Conservation (phyloP, 2,797 vertebrate species). For the Mus caroli region DNA sequence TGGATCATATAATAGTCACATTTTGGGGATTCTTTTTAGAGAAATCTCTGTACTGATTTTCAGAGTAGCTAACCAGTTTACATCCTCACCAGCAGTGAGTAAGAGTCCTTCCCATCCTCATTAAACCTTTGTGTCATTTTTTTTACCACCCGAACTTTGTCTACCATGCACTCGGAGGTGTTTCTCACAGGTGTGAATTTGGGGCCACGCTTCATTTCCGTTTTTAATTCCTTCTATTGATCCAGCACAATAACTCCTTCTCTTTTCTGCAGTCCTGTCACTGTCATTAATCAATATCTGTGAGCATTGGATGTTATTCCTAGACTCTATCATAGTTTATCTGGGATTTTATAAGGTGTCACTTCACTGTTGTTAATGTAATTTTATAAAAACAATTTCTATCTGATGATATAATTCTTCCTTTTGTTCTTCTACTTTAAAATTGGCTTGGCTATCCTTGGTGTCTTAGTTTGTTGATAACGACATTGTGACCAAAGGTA, state of each 20-base stretch:
- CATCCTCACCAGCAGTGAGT: background rate
- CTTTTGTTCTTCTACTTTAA: conserved; percentile 52
- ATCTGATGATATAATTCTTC: background rate
- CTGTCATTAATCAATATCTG: conserved; percentile 21
- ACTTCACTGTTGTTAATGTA: background rate
- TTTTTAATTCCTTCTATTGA: conserved; percentile 14
- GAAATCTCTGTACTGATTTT: background rate
- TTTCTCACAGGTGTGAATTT: conserved; percentile 34
- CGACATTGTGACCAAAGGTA: background rate
- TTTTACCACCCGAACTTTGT: conserved; percentile 49
- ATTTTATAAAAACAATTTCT: background rate
- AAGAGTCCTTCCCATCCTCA: background rate
- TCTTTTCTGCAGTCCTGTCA: background rate
- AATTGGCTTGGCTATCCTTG: conserved; percentile 10
- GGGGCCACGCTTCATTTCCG: conserved; percentile 30
- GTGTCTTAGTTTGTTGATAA: background rate
- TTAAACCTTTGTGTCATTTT: background rate
- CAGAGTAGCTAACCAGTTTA: background rate
- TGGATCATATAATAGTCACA: background rate
- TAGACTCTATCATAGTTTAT: conserved; percentile 31
- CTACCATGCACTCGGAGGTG: conserved; percentile 18
- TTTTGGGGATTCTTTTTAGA: background rate
- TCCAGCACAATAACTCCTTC: background rate
- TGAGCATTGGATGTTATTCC: background rate
- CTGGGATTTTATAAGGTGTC: background rate